Conservation (phyloP, 2,888 invertebrate genomes). For the Volucella inanis region DNA sequence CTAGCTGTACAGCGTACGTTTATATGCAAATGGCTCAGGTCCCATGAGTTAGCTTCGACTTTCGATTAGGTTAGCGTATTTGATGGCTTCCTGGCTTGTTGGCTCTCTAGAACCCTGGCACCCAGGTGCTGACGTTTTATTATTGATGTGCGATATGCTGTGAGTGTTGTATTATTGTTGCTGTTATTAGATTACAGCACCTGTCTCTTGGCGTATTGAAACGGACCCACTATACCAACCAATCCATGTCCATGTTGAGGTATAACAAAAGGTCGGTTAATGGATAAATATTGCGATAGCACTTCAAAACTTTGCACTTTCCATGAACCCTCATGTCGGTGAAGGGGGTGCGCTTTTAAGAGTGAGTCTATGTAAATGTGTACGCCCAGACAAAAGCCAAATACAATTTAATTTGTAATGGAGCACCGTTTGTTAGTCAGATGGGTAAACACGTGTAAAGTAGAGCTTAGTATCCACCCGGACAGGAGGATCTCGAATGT, state of each 20-base stretch:
- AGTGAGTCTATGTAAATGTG: conserved; percentile 32
- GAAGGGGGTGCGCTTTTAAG: conserved; percentile 1
- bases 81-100: not conserved
- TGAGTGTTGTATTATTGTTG: conserved; percentile 64
- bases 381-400: conserved; percentile 31
- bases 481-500: conserved; percentile 23
- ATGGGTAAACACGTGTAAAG: conserved; percentile 67
- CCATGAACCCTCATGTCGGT: conserved; percentile 20
- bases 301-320: conserved; percentile 67
- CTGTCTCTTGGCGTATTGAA: conserved; percentile 56
- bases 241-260: conserved; percentile 8
- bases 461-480: conserved; percentile 25
- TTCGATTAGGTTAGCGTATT: conserved; percentile 21
- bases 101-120: not conserved
- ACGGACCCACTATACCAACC: conserved; percentile 21
- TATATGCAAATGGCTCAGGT: conserved; percentile 40
- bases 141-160: conserved; percentile 60
- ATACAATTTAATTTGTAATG: conserved; percentile 73
- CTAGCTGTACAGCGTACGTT: not conserved
- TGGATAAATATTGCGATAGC: conserved; percentile 75
- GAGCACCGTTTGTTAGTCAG: conserved; percentile 38
- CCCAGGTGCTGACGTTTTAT: conserved; percentile 66
- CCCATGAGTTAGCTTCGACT: conserved; percentile 31
- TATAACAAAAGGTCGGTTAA: conserved; percentile 73
- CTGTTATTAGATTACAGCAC: conserved; percentile 73